Evolutionary conservation across 2,888 invertebrate genomes (phyloP), one percentile per base, ranked within the genome.

Genomic region (Agonum fuliginosum): DNA sequence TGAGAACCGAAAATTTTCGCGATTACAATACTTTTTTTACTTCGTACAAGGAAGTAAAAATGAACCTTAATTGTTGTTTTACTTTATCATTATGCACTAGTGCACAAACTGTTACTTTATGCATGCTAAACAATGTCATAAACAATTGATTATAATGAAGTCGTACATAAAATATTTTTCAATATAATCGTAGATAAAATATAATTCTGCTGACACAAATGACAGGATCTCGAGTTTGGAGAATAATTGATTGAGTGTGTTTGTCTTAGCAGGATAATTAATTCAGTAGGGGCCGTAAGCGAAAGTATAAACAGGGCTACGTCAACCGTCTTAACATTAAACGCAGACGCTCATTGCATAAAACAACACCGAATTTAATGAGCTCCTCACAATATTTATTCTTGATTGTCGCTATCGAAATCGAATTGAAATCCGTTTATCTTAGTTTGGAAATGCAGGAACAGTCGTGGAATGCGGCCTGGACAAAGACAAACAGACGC

Each of bases 401-500:
- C 10, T 12, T 8, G 37, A 37, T n/a, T 37, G 12, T 37, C n/a
- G n/a, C n/a, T n/a, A n/a, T n/a, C 37, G 37, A 37, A 6, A 3
- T 10, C 10, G 12, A 37, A 12, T 10, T 10, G 37, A 37, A 37
- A 37, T 24, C 12, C 12, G 24, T 54, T 54, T 54, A n/a, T n/a
- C n/a, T n/a, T n/a, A n/a, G n/a, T n/a, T 54, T 54, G 24, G 24
- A 54, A 20, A 54, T 54, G 54, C 54, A 22, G 24, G 24, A 54
- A 22, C 54, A 54, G 22, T 54, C 54, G 54, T n/a, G 54, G 54
- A 54, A 54, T 54, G 22, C 20, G 54, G n/a, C 10, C 24, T 10
- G n/a, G 24, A 54, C 54, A 54, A 54, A 54, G 54, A 54, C 54
- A 54, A 54, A 54, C 54, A 54, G 54, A 54, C 20, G 22, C 24